Evolutionary conservation across 2,797 vertebrate genomes (phyloP).

Genomic region (Lindbergichthys nudifrons): DNA sequence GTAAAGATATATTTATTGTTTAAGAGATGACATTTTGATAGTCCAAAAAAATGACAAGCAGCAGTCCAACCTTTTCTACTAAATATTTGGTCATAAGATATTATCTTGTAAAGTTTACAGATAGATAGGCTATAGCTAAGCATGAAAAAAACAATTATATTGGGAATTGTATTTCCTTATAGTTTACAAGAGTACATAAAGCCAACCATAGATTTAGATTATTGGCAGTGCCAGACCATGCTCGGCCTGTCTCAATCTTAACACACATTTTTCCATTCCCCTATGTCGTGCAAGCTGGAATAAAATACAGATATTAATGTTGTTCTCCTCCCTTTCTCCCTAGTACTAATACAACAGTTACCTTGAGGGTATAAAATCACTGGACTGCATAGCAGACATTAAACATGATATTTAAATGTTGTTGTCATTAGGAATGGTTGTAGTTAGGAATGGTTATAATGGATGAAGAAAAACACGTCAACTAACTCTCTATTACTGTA

Average conservation of each 20-base stretch:
- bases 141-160: not conserved
- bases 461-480: slow-evolving; percentile 3
- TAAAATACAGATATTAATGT: slow-evolving; percentile 72
- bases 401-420: slow-evolving; percentile 29
- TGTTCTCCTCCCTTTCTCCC: slow-evolving; percentile 66
- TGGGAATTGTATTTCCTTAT: not conserved
- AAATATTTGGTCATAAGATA: slow-evolving; percentile 26
- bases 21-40: slow-evolving; percentile 30
- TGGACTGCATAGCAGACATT: slow-evolving; percentile 36
- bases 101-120: slow-evolving; percentile 35
- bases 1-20: slow-evolving; percentile 58
- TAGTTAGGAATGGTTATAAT: slow-evolving; percentile 27
- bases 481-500: slow-evolving; percentile 35
- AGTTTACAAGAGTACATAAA: not conserved
- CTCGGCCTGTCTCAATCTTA: slow-evolving; percentile 30
- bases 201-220: not conserved
- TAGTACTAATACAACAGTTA: slow-evolving; percentile 38
- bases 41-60: slow-evolving; percentile 44
- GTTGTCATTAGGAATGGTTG: slow-evolving; percentile 25
- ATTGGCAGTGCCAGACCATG: not conserved
- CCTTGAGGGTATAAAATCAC: slow-evolving; percentile 20
- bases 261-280: slow-evolving; percentile 26
- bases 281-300: slow-evolving; percentile 63
- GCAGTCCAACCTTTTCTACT: slow-evolving; percentile 14
- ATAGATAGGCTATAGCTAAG: slow-evolving; percentile 44